Percentiles rank a stretch among this genome's conserved stretches.
Evolutionary conservation across 2,888 invertebrate species (phyloP).

Genomic region (Neocrepidodera transversa): DNA sequence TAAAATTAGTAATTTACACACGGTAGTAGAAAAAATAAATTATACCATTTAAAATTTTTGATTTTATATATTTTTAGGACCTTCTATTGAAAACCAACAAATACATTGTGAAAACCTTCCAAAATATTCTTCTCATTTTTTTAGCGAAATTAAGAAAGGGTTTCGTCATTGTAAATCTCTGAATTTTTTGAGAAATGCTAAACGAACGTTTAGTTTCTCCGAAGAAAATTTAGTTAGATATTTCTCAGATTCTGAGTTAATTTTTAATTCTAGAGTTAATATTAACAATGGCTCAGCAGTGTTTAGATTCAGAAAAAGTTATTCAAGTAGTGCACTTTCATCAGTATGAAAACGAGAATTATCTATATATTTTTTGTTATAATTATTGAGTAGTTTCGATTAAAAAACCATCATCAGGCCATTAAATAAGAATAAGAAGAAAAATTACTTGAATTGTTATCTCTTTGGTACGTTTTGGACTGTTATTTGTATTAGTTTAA

Average conservation of each 20-base stretch:
- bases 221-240: conserved; percentile 39
- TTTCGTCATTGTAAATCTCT: conserved; percentile 35
- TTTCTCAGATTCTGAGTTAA: conserved; percentile 46
- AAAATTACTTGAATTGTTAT: no score
- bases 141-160: conserved; percentile 37
- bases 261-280: conserved; percentile 25
- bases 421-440: no score
- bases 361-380: no score
- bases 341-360: conserved; percentile 25
- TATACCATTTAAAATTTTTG: no score
- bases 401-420: no score
- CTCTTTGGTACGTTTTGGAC: no score
- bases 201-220: conserved; percentile 29
- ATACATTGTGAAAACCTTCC: conserved; percentile 32
- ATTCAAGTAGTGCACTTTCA: conserved; percentile 41
- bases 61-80: conserved; percentile 15
- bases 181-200: conserved; percentile 30
- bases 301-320: conserved; percentile 38
- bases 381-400: no score
- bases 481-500: no score
- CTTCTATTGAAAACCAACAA: neutral
- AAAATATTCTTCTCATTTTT: conserved; percentile 31
- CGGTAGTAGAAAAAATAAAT: no score
- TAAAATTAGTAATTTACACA: no score
- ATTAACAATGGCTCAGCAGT: conserved; percentile 17